Evolutionary conservation across 2,113 vertebrate species (phyloP), one percentile per base, ranked within the genome.

Genomic region (Silurus glanis): DNA sequence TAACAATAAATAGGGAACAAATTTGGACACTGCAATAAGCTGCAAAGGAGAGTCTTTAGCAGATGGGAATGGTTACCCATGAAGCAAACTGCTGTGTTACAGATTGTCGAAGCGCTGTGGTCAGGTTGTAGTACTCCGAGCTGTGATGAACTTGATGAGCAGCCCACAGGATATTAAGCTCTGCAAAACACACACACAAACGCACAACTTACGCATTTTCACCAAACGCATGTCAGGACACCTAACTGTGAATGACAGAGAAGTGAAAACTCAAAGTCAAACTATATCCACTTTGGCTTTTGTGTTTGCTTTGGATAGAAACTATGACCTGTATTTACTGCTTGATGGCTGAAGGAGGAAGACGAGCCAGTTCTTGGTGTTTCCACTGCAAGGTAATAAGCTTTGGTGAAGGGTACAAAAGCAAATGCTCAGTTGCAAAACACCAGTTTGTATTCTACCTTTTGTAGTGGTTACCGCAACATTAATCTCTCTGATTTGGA

Each of bases 51-150:
- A 84, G 16, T 47, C 37, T 51, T 37, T 16, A 56, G 21, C 45
- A 17, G 58, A 67, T 59, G 23, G 62, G n/a, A 61, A 28, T 56
- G 94, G 94, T 96, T 95, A 99, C 98, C 97, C 97, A 99, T 81
- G 98, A 97, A 28, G 94, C 91, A 21, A 96, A 95, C 89, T 94
- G 95, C 93, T 97, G 96, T 13, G 96, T 87, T 67, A 95, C 2
- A 82, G 97, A 97, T 86, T 98, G 97, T 81, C 98, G 95, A 87
- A 99, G 93, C 9, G 97, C 97, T 14, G 96, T 97, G 90, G 95
- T 94, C 83, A 99, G 93, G 91, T 99, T 99, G 93, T 97, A 99
- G 90, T 96, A 94, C 93, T 99, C 97, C 78, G 97, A 99, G 89
- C 97, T 98, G 89, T 99, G 97, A 90, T 98, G 97, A 69, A 95